These are phyloP conservation scores for Cetonia aurata DNA, from an alignment of 2,888 invertebrate genomes.

Conservation along the genomic window DNA sequence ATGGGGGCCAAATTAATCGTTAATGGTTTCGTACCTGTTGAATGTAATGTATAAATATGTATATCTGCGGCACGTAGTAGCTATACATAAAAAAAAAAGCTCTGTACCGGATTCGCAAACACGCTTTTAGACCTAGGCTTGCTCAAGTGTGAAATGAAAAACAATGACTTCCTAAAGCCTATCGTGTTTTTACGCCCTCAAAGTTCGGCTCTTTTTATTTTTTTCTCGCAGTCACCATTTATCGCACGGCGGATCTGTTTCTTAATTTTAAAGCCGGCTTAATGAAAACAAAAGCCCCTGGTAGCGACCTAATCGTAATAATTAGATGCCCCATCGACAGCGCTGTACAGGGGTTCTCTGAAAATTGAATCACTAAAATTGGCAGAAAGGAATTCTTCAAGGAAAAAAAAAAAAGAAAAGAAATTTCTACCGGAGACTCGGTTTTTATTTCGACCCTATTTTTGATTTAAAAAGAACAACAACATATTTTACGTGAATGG, in stretches of 20 bases:
- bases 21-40: conserved; percentile 57
- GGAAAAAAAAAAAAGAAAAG: no score
- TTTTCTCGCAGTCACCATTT: conserved; percentile 13
- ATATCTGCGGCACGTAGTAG: conserved; percentile 45
- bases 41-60: conserved; percentile 54
- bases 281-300: no score
- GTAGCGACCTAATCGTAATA: no score
- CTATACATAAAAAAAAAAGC: conserved; percentile 9
- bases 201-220: no score
- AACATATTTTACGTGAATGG: no score
- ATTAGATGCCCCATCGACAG: no score
- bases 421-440: no score
- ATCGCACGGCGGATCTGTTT: conserved; percentile 17
- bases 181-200: conserved; percentile 18
- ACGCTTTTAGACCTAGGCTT: conserved; percentile 43
- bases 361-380: no score
- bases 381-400: no score
- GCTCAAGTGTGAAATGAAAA: conserved; percentile 42
- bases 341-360: no score
- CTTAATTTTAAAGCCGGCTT: conserved; percentile 3
- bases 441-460: no score
- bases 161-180: conserved; percentile 40
- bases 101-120: conserved; percentile 32
- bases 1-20: conserved; percentile 47
- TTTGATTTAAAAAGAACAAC: no score